These are phyloP conservation scores for Palythoa caribaeorum DNA, from an alignment of 92 coral and sea anemone species.

Conservation along the genomic window DNA sequence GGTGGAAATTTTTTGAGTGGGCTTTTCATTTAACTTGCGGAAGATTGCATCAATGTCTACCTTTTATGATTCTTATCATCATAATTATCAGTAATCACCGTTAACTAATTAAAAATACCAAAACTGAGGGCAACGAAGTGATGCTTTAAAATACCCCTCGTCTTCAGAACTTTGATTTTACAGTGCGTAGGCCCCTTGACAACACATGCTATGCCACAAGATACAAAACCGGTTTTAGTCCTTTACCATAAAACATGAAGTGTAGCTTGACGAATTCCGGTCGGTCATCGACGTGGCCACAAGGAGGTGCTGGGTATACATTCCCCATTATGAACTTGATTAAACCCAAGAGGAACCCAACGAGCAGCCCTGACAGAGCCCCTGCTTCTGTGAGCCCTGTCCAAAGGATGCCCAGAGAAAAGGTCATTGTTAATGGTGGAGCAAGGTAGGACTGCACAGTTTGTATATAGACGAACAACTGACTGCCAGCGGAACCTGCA, in stretches of 20 bases:
- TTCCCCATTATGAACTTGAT: slow-evolving; percentile 88
- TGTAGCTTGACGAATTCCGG: slow-evolving; percentile 93
- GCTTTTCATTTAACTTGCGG: no score
- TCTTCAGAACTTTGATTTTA: no score
- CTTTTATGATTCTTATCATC: no score
- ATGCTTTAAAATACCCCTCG: no score
- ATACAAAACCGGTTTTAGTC: not conserved
- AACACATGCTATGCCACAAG: not conserved
- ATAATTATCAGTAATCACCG: no score
- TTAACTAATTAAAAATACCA: no score
- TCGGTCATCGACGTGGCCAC: slow-evolving; percentile 84
- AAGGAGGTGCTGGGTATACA: slow-evolving; percentile 70
- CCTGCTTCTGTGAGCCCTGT: slow-evolving; percentile 92
- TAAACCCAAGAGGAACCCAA: slow-evolving; percentile 85
- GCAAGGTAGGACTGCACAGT: slow-evolving; percentile 92
- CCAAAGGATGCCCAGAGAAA: slow-evolving; percentile 95
- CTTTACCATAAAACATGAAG: slow-evolving; percentile 95
- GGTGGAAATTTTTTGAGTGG: no score
- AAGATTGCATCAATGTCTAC: no score
- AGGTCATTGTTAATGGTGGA: slow-evolving; percentile 92
- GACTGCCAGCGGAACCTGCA: slow-evolving; percentile 84
- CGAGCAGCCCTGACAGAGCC: slow-evolving; percentile 78
- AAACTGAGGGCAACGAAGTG: no score
- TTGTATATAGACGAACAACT: slow-evolving; percentile 94
- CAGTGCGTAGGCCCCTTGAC: no score